phyloP scores from a whole-genome alignment of 2,888 invertebrate genomes.

The Electrophaes corylata region DNA sequence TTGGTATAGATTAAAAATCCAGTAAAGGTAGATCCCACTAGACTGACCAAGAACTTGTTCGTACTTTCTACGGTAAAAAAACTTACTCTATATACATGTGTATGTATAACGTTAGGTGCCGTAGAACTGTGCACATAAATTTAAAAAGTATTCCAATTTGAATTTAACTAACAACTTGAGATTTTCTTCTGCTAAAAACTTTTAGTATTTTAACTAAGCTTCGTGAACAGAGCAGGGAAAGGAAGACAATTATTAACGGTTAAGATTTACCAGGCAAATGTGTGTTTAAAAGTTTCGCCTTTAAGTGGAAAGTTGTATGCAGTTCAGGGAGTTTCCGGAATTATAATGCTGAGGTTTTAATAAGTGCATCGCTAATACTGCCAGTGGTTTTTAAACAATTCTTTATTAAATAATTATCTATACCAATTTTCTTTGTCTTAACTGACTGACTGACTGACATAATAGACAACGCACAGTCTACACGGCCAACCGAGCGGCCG shows the following conservation, averaged over 20 bases:
- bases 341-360: constrained; percentile 10
- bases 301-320: constrained; percentile 33
- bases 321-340: constrained; percentile 22
- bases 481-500: too few relatives aligned
- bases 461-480: too few relatives aligned
- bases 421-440: too few relatives aligned
- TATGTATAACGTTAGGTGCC: constrained; percentile 62
- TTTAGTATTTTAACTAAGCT: constrained; percentile 68
- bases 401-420: too few relatives aligned
- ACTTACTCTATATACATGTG: constrained; percentile 11
- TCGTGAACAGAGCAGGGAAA: constrained; percentile 46
- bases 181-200: constrained; percentile 72
- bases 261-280: constrained; percentile 51
- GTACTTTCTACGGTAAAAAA: neutral
- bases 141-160: constrained; percentile 79
- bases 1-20: too few relatives aligned
- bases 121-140: constrained; percentile 78
- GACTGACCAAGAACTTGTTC: neutral
- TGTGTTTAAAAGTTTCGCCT: constrained; percentile 43
- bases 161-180: constrained; percentile 79
- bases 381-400: neutral
- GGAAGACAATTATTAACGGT: constrained; percentile 57
- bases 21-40: neutral
- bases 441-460: too few relatives aligned
- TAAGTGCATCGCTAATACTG: constrained; percentile 1